Evolutionary conservation across 2,113 vertebrate genomes (phyloP).

Genomic region (Lepus europaeus): DNA sequence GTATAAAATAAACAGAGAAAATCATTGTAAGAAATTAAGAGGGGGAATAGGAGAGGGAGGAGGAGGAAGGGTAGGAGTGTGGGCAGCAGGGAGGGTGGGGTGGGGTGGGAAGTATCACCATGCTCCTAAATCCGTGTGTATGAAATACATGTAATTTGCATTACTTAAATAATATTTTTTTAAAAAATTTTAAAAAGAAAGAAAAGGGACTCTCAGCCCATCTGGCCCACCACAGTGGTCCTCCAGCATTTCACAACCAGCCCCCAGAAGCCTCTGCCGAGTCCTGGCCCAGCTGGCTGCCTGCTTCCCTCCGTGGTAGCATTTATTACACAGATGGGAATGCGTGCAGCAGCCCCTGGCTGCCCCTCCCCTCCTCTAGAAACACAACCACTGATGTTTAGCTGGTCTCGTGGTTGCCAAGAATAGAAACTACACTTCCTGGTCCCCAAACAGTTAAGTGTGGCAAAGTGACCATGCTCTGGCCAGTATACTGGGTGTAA

Average conservation of each 20-base stretch:
- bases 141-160: too few relatives aligned
- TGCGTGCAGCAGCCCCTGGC: neutral
- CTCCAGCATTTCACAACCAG: neutral
- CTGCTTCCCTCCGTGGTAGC: neutral
- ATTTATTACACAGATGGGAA: neutral
- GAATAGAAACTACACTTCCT: slow-evolving; percentile 61
- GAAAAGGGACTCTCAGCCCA: slow-evolving; percentile 12
- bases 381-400: neutral
- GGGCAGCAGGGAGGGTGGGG: too few relatives aligned
- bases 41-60: too few relatives aligned
- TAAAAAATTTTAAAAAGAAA: neutral
- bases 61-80: too few relatives aligned
- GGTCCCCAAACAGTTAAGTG: neutral
- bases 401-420: neutral
- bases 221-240: neutral
- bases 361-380: neutral
- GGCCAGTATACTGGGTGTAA: neutral
- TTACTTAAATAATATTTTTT: too few relatives aligned
- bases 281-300: neutral
- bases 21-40: too few relatives aligned
- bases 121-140: too few relatives aligned
- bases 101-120: too few relatives aligned
- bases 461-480: slow-evolving; percentile 41
- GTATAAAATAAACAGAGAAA: too few relatives aligned
- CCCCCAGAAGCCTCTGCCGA: neutral